Conservation (phyloP, 1,140 invertebrate species). For the Bradysia coprophila region DNA sequence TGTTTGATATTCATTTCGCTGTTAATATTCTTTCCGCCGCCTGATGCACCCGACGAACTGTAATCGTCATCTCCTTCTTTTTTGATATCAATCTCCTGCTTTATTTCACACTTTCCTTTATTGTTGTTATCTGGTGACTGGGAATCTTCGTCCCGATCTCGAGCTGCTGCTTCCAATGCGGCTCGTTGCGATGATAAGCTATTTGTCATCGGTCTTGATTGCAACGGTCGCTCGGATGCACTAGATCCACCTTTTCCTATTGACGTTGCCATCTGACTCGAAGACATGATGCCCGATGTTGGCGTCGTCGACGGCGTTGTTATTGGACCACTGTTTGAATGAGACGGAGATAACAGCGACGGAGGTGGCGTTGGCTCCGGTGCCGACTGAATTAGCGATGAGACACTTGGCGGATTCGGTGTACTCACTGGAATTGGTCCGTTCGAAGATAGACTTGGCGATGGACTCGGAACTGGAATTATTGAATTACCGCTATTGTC, state of each 20-base stretch:
- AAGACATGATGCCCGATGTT: constrained; percentile 11
- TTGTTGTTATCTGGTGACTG: constrained; percentile 32
- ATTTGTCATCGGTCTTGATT: constrained; percentile 4
- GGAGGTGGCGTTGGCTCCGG: constrained; percentile 17
- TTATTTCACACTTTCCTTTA: constrained; percentile 45
- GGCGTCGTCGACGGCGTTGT: constrained; percentile 8
- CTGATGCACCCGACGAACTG: constrained; percentile 18
- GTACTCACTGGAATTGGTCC: constrained; percentile 25
- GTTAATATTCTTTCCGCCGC: constrained; percentile 42
- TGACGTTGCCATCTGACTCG: constrained; percentile 9
- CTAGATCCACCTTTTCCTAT: constrained; percentile 1
- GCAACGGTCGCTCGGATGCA: background rate
- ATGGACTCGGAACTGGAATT: constrained; percentile 28
- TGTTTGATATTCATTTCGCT: constrained; percentile 41
- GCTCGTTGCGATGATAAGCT: constrained; percentile 49
- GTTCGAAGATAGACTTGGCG: constrained; percentile 24
- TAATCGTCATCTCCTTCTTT: constrained; percentile 38
- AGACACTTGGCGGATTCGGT: constrained; percentile 30
- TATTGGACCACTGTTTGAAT: constrained; percentile 9
- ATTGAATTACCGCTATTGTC: constrained; percentile 16
- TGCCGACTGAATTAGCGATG: constrained; percentile 21
- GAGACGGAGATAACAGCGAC: constrained; percentile 14
- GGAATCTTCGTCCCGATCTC: constrained; percentile 45
- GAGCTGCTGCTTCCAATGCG: constrained; percentile 40
- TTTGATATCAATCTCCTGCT: constrained; percentile 43